Percentiles rank a stretch among this genome's conserved stretches.
These are phyloP conservation scores for Entomyzon cyanotis DNA, from an alignment of 2,113 vertebrate species.

Conservation along the genomic window DNA sequence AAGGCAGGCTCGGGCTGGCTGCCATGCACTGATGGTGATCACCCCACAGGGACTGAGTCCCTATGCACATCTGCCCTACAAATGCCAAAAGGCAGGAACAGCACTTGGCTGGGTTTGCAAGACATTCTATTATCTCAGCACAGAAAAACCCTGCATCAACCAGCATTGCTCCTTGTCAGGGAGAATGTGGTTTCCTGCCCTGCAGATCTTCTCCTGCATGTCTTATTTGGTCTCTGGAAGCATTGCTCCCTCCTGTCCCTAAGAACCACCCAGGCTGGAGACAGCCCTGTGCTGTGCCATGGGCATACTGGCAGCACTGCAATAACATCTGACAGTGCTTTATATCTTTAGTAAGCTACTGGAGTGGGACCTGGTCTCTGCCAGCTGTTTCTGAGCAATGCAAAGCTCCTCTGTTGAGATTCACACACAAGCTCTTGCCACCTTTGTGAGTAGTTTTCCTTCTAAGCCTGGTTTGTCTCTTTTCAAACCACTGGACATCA, in stretches of 20 bases:
- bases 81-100: neutral
- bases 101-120: neutral
- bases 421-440: neutral
- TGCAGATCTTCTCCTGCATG: neutral
- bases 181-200: neutral
- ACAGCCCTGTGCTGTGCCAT: rapidly evolving
- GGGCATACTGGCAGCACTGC: rapidly evolving
- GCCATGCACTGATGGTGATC: neutral
- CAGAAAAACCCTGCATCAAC: neutral
- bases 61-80: neutral
- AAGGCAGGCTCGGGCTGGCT: neutral
- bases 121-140: neutral
- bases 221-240: neutral
- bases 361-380: neutral
- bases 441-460: neutral
- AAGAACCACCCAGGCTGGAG: neutral
- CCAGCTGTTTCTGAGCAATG: neutral
- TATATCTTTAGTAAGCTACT: neutral
- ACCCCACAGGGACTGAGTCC: neutral
- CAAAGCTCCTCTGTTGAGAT: neutral
- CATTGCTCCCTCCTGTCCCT: neutral
- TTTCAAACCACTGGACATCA: neutral
- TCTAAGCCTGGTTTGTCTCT: neutral
- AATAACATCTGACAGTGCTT: neutral
- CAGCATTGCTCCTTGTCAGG: neutral